Evolutionary conservation across 2,797 vertebrate genomes (phyloP), one percentile per base, ranked within the genome.

Genomic region (Harpagifer antarcticus): DNA sequence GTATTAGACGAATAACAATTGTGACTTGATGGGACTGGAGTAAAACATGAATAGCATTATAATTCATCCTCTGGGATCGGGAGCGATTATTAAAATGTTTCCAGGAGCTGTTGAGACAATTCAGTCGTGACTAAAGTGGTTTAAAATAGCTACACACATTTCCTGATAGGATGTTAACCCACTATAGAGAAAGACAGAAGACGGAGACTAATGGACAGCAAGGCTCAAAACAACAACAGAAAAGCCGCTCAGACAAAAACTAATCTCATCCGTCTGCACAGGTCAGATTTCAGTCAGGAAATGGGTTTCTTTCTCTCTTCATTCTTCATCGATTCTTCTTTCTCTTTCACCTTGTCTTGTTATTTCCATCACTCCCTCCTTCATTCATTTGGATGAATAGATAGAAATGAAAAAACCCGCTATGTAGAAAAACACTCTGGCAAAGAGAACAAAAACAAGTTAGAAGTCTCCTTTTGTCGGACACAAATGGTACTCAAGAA

Each of bases 251-350:
- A 58, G 60, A 86, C 64, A 84, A 79, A 88, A 84, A 87, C 63
- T 67, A 63, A 90, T 85, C 83, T 87, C 82, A 85, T 89, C 87
- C 72, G 79, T 89, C 89, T 72, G 70, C 68, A 33, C 82, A 68
- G 85, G 82, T 91, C 87, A 73, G 59, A 77, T 89, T 85, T 86
- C 90, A 86, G 80, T 73, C 72, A 81, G 84, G 86, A 91, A 89
- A 91, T 87, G 74, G 79, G 69, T 86, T 90, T 89, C 78, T 77
- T 74, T 78, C 75, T 60, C 78, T 86, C 71, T 68, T 81, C 79
- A 68, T 59, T 59, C 79, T 60, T 69, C 85, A 88, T 85, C 53
- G 83, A 86, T 90, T 84, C 68, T 31, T 76, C 79, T 79, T 60
- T 82, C 78, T 69, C 63, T 78, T 56, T 82, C 72, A 79, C 78